A percentile compares a stretch with the other conserved stretches of the same genome.
Conservation (phyloP, 2,797 vertebrate genomes). For the Psittacula derbiana region DNA sequence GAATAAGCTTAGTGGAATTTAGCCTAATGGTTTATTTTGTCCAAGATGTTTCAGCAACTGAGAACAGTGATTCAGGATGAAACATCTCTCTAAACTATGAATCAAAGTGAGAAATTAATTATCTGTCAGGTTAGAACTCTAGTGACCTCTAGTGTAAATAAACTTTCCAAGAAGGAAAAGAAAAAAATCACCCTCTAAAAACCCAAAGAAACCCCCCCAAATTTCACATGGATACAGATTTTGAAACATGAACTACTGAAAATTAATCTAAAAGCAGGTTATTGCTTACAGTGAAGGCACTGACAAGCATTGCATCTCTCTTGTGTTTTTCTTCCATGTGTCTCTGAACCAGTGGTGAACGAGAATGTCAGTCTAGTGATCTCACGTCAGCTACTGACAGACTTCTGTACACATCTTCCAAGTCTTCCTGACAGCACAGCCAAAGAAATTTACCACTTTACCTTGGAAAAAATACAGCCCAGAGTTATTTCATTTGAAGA, state of each 20-base stretch:
- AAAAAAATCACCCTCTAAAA: neutral
- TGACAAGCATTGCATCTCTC: neutral
- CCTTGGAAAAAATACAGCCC: constrained; percentile 96
- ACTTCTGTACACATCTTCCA: constrained; percentile 95
- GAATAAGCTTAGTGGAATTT: neutral
- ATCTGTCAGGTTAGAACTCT: neutral
- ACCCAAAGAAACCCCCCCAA: accelerated
- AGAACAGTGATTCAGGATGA: neutral
- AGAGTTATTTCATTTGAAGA: constrained; percentile 99
- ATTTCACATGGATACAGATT: neutral
- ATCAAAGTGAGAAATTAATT: neutral
- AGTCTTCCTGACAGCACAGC: constrained; percentile 92
- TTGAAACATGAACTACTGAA: neutral
- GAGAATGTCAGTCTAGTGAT: constrained; percentile 98
- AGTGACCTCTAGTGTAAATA: neutral
- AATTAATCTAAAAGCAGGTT: neutral
- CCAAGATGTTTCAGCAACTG: neutral
- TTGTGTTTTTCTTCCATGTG: neutral
- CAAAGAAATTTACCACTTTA: constrained; percentile 97
- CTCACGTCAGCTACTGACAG: constrained; percentile 94
- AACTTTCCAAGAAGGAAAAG: neutral
- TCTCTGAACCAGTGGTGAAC: constrained; percentile 88
- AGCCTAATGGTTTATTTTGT: neutral
- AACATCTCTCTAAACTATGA: neutral
- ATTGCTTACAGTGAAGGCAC: neutral